phyloP scores from a whole-genome alignment of 2,113 vertebrate genomes.

The Glaucidium brasilianum region DNA sequence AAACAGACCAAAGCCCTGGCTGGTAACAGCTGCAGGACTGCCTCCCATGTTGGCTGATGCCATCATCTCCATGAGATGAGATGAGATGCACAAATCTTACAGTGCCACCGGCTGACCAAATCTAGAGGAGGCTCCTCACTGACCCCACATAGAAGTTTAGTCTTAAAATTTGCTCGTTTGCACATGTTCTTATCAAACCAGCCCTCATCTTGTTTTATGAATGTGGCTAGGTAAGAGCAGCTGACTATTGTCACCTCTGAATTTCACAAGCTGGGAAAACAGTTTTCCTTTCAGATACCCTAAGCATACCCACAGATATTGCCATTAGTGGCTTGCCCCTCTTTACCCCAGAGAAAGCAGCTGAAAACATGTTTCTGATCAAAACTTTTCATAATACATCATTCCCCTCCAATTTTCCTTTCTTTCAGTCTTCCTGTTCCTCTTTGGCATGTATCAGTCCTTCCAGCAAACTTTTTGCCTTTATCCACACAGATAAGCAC shows the following conservation, averaged over 20 bases:
- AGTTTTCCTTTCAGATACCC: neutral
- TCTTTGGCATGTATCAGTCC: neutral
- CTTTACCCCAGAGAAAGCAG: neutral
- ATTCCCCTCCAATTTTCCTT: neutral
- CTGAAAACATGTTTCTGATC: rapidly evolving
- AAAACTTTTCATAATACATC: neutral
- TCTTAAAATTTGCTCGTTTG: neutral
- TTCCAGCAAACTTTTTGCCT: neutral
- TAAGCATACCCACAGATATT: neutral
- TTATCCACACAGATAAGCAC: rapidly evolving
- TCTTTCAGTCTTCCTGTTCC: neutral
- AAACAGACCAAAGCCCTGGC: neutral
- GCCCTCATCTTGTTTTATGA: neutral
- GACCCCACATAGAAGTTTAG: neutral
- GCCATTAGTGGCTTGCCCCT: neutral
- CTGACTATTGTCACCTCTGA: neutral
- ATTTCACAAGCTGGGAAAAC: neutral
- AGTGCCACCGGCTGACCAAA: neutral
- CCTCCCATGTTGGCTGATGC: neutral
- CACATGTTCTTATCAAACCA: slow-evolving; percentile 2
- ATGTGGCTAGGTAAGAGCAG: neutral
- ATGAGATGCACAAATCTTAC: neutral
- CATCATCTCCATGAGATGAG: neutral
- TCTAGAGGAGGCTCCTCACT: neutral
- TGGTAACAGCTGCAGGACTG: neutral